Percentiles rank a stretch among this genome's conserved stretches.
phyloP scores from a whole-genome alignment of 2,888 invertebrate genomes.

The Chaitophorus viminalis region DNA sequence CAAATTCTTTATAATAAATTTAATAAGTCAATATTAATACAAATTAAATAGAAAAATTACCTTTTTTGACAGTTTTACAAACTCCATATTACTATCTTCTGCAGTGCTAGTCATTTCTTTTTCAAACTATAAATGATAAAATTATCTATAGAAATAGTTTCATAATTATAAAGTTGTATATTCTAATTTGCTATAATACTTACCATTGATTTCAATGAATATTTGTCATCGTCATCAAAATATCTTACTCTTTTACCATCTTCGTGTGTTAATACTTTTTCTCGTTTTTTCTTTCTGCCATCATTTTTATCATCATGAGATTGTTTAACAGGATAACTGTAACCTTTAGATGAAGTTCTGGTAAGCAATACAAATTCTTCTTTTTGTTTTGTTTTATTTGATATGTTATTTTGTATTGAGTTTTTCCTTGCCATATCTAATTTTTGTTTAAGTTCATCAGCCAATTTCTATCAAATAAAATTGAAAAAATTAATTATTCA shows the following conservation, averaged over 20 bases:
- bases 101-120: slow-evolving; percentile 83
- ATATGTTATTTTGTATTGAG: slow-evolving; percentile 60
- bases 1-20: slow-evolving; percentile 7
- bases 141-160: background rate
- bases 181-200: background rate
- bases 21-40: background rate
- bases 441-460: slow-evolving; percentile 77
- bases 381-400: slow-evolving; percentile 65
- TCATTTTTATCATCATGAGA: slow-evolving; percentile 65
- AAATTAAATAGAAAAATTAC: slow-evolving; percentile 64
- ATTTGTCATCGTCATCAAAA: slow-evolving; percentile 90
- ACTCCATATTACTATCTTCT: slow-evolving; percentile 82
- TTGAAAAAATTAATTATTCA: background rate
- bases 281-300: slow-evolving; percentile 69
- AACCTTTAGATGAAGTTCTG: slow-evolving; percentile 76
- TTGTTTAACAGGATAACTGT: slow-evolving; percentile 74
- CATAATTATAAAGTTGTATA: background rate
- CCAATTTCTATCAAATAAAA: slow-evolving; percentile 69
- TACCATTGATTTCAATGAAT: slow-evolving; percentile 85
- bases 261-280: slow-evolving; percentile 77
- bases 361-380: slow-evolving; percentile 75
- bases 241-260: slow-evolving; percentile 79
- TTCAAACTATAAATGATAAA: slow-evolving; percentile 73
- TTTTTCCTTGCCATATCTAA: slow-evolving; percentile 76
- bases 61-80: slow-evolving; percentile 78